A percentile compares a stretch with the other conserved stretches of the same genome.
Conservation (phyloP, 2,797 vertebrate genomes). For the Tragelaphus eurycerus region DNA sequence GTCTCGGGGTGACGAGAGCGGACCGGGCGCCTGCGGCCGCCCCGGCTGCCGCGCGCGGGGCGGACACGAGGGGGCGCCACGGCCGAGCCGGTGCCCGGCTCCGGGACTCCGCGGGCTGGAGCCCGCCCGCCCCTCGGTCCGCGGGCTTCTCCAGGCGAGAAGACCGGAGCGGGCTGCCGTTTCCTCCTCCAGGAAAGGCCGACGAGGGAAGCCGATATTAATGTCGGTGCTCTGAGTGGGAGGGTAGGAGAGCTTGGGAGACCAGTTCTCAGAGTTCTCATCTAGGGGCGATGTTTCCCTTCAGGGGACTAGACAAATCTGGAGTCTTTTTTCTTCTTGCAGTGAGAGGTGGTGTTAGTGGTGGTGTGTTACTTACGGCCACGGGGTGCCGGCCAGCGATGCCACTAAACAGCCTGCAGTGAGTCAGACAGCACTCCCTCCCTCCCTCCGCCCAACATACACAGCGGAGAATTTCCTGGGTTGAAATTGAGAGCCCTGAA, state of each 20-base stretch:
- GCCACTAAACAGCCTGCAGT: rapidly evolving
- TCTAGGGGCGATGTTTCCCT: background rate
- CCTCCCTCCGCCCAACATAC: background rate
- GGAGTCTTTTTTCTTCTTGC: no score
- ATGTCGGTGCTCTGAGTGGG: rapidly evolving
- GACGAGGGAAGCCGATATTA: rapidly evolving
- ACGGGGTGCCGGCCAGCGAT: rapidly evolving
- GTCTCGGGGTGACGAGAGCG: background rate
- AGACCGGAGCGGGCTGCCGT: rapidly evolving
- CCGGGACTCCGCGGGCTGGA: rapidly evolving
- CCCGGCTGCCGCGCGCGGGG: background rate
- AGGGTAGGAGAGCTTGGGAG: background rate
- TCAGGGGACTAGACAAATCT: background rate
- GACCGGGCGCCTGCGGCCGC: no score
- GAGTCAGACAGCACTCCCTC: background rate
- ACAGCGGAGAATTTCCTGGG: background rate
- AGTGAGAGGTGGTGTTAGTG: background rate
- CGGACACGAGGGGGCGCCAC: no score
- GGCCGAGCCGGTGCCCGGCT: background rate
- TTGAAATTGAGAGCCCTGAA: background rate
- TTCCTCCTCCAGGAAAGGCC: background rate
- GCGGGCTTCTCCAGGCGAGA: rapidly evolving
- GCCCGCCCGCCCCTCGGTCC: rapidly evolving
- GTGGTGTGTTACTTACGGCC: no score
- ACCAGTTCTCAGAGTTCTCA: background rate